Evolutionary conservation across 2,113 vertebrate species (phyloP), one percentile per base, ranked within the genome.

Genomic region (Potamarius usumacintae): DNA sequence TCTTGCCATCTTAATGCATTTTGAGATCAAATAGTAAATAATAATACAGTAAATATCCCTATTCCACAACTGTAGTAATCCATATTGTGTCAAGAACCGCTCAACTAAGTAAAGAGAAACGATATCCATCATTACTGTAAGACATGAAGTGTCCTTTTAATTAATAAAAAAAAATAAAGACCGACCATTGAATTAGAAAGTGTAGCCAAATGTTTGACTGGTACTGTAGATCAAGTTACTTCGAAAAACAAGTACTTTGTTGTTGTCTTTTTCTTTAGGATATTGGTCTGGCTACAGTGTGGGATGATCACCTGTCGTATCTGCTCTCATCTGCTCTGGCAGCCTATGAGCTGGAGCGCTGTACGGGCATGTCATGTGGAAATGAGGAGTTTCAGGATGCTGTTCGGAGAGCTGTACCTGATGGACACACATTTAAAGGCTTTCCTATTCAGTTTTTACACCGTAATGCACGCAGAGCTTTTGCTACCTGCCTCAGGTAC

Each of bases 361-460:
- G 96, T 20, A 96, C 96, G 0, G 94, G 98, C 17, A 92, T 99
- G 87, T 97, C 97, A 82, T 96, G 96, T 34, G 98, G 97, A 87
- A 99, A 98, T 42, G 98, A 99, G 88, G 98, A 99, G 91, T 99
- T 99, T 92, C 98, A 99, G 87, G 98, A 99, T 78, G 97, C 97
- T 0, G 95, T 99, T 67, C 95, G 97, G 91, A 96, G 97, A 91
- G 97, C 96, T 0, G 97, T 99, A 4, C 98, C 98, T 0, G 97
- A 98, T 4, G 98, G 98, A 53, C 98, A 99, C 92, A 99, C 98
- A 7, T 99, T 99, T 92, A 99, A 99, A 95, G 98, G 97, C 27
- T 99, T 99, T 91, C 98, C 98, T 14, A 99, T 98, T 91, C 97
- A 99, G 91, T 98, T 99, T 88, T 92, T 98, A 7, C 97, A 99